Evolutionary conservation across 2,797 vertebrate genomes (phyloP).

Genomic region (Jordanella pulchra): DNA sequence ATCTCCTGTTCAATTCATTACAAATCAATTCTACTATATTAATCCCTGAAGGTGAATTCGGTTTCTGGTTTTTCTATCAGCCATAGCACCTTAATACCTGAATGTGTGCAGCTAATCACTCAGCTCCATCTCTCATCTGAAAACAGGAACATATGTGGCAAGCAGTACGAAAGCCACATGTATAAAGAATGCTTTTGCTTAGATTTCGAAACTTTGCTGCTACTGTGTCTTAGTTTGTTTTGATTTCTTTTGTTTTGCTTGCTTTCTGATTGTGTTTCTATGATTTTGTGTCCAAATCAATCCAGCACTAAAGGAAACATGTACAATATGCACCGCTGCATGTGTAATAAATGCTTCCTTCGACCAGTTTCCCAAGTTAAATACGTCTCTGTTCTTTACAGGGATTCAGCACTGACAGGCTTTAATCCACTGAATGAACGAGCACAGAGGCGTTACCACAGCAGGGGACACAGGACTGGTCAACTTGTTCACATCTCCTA

Average conservation of each 20-base stretch:
- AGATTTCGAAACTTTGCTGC: not conserved
- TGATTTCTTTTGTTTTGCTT: not conserved
- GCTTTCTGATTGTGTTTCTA: not conserved
- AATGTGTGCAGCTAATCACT: not conserved
- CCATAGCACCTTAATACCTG: slow-evolving; percentile 6
- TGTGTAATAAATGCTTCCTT: slow-evolving; percentile 10
- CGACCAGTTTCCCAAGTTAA: slow-evolving; percentile 21
- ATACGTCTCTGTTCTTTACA: slow-evolving; percentile 25
- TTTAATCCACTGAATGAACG: slow-evolving; percentile 46
- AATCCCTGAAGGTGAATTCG: no score
- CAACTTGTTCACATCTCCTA: slow-evolving; percentile 43
- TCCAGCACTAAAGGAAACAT: not conserved
- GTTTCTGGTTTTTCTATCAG: slow-evolving; percentile 10
- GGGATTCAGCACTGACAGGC: slow-evolving; percentile 23
- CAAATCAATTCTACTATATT: no score
- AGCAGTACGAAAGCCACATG: slow-evolving; percentile 4
- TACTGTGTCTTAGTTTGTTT: not conserved
- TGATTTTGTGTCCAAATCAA: not conserved
- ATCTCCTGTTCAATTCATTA: slow-evolving; percentile 6
- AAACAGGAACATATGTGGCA: slow-evolving; percentile 27
- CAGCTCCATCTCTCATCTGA: slow-evolving; percentile 8
- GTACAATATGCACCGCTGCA: not conserved
- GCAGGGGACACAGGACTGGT: slow-evolving; percentile 25
- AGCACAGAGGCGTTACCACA: slow-evolving; percentile 46
- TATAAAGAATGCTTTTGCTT: slow-evolving; percentile 1